phyloP scores from a whole-genome alignment of 1,140 invertebrate species.

The Lepeophtheirus salmonis region DNA sequence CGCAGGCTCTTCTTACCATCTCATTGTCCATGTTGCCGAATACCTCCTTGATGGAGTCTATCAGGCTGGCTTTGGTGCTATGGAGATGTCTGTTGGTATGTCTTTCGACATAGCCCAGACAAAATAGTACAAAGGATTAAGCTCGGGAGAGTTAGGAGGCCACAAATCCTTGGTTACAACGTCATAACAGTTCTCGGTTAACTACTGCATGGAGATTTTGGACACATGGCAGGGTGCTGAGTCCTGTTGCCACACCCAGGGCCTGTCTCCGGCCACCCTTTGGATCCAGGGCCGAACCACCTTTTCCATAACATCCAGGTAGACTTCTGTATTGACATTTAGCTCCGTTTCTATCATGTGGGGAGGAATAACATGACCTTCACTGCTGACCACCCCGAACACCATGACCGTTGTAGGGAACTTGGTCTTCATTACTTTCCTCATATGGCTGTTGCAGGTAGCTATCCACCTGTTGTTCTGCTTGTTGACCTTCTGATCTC shows the following conservation, averaged over 20 bases:
- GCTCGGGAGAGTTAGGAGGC: background rate
- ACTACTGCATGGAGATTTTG: background rate
- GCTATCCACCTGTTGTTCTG: constrained; percentile 14
- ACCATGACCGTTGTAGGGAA: background rate
- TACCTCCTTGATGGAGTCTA: background rate
- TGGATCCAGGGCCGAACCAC: background rate
- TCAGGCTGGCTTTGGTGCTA: background rate
- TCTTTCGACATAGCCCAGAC: background rate
- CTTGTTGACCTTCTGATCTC: background rate
- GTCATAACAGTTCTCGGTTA: background rate
- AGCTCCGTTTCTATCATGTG: constrained; percentile 1
- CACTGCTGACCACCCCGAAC: background rate
- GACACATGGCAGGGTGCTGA: background rate
- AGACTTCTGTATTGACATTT: background rate
- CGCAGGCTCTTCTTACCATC: background rate
- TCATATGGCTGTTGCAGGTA: background rate
- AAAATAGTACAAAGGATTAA: background rate
- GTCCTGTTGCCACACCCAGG: background rate
- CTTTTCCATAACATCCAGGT: background rate
- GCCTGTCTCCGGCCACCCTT: background rate
- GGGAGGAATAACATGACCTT: background rate
- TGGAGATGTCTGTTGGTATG: background rate
- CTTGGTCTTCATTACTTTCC: constrained; percentile 4
- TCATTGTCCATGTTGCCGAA: background rate
- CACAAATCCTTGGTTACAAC: background rate